Conservation (phyloP, 2,113 vertebrate genomes). For the Anarhynchus alexandrinus region DNA sequence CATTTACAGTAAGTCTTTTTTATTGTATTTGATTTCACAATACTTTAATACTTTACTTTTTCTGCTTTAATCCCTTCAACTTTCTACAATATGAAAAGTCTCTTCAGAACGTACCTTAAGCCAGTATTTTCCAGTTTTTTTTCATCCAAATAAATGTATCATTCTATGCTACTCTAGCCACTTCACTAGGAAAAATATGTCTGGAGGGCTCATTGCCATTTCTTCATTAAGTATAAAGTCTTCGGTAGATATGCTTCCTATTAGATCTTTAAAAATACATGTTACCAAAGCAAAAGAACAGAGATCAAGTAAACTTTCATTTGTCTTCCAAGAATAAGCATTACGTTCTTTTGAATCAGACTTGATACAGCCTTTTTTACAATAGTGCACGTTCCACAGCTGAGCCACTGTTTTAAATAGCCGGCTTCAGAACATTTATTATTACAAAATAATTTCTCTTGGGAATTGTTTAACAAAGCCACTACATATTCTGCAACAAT, state of each 20-base stretch:
- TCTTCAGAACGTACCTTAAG: not conserved
- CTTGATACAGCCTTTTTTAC: not conserved
- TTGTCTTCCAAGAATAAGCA: not conserved
- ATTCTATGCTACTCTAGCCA: not conserved
- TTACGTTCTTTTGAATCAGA: not conserved
- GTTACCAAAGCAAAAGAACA: not conserved
- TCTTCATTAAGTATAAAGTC: not conserved
- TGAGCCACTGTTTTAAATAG: not conserved
- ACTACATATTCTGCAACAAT: too few relatives aligned
- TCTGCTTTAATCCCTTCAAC: not conserved
- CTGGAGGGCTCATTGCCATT: not conserved
- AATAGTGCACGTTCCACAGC: rapidly evolving
- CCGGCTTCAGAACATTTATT: not conserved
- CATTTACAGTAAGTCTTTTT: not conserved
- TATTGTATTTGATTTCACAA: not conserved
- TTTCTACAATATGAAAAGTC: not conserved
- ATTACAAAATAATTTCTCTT: not conserved
- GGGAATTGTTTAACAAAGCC: not conserved
- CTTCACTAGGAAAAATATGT: not conserved
- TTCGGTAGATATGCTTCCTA: not conserved
- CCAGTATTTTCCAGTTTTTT: not conserved
- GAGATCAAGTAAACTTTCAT: not conserved
- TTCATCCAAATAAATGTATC: not conserved
- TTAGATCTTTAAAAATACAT: not conserved
- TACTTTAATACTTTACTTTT: not conserved